These are phyloP conservation scores for Hippasteria phrygiana DNA, from an alignment of 53 echinoderm and acorn worm species.

Conservation along the genomic window DNA sequence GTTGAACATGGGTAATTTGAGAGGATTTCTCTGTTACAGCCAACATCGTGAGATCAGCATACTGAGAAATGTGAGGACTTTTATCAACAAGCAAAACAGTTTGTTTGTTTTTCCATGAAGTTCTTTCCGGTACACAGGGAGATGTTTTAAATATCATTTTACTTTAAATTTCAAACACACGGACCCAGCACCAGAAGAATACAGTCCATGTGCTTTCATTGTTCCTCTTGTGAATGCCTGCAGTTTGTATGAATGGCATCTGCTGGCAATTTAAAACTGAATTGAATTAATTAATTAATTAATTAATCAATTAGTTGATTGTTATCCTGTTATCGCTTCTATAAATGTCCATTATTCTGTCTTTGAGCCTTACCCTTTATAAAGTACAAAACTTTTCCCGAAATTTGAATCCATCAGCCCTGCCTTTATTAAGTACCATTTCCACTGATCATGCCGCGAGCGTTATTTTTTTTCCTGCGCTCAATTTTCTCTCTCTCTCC, in stretches of 20 bases:
- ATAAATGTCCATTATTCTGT: slow-evolving; percentile 6
- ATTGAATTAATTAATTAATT: slow-evolving; percentile 4
- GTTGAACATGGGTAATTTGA: too few relatives aligned
- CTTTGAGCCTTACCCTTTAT: neutral
- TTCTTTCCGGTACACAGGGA: too few relatives aligned
- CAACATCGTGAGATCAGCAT: too few relatives aligned
- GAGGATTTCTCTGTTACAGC: too few relatives aligned
- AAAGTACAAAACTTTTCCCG: neutral
- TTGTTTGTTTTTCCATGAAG: too few relatives aligned
- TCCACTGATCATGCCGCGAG: slow-evolving; percentile 32
- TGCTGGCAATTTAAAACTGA: neutral
- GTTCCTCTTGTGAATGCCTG: neutral
- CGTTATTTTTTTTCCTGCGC: neutral
- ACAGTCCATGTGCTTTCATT: neutral
- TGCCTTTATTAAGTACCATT: slow-evolving; percentile 26
- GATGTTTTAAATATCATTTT: too few relatives aligned
- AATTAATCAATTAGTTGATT: slow-evolving; percentile 23
- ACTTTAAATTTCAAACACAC: too few relatives aligned
- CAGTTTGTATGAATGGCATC: neutral
- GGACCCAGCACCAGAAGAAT: too few relatives aligned
- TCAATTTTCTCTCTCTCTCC: neutral
- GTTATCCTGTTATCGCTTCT: neutral
- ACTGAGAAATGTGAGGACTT: too few relatives aligned
- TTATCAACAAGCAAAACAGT: too few relatives aligned
- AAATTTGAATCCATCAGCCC: slow-evolving; percentile 44